Conservation (phyloP, 2,797 vertebrate species). For the Arnoldichthys spilopterus region DNA sequence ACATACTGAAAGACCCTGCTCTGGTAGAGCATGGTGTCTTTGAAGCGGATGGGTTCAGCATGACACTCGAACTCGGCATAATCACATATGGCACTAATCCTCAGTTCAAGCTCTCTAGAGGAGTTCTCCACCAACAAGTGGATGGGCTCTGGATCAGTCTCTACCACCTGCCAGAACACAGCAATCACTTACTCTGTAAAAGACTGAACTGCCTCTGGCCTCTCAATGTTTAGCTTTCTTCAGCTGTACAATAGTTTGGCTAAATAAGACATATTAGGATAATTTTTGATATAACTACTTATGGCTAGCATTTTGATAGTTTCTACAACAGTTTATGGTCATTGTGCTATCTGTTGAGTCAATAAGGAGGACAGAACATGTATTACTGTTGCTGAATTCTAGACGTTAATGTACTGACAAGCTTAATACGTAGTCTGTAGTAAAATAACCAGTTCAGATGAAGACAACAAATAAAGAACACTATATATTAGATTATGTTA, state of each 20-base stretch:
- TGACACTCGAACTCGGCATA: slow-evolving; percentile 76
- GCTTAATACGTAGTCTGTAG: no score
- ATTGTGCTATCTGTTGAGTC: no score
- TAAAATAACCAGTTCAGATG: no score
- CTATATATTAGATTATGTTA: not conserved
- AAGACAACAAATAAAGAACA: no score
- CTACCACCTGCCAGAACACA: slow-evolving; percentile 73
- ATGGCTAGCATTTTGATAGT: no score
- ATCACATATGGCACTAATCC: slow-evolving; percentile 79
- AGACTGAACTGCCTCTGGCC: not conserved
- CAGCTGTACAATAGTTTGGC: not conserved
- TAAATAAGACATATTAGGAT: not conserved
- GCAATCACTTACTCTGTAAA: not conserved
- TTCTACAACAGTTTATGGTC: no score
- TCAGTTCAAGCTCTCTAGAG: slow-evolving; percentile 75
- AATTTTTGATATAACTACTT: no score
- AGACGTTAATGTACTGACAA: no score
- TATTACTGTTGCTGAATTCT: no score
- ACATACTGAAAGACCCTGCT: slow-evolving; percentile 84
- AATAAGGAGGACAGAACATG: no score
- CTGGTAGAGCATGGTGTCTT: slow-evolving; percentile 87
- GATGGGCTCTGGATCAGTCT: slow-evolving; percentile 79
- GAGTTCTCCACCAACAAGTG: slow-evolving; percentile 78
- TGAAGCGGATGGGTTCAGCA: slow-evolving; percentile 70
- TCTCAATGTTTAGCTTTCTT: not conserved